Base-by-base conservation (phyloP, 2,113 vertebrate genomes). In the Ptyas mucosa region DNA sequence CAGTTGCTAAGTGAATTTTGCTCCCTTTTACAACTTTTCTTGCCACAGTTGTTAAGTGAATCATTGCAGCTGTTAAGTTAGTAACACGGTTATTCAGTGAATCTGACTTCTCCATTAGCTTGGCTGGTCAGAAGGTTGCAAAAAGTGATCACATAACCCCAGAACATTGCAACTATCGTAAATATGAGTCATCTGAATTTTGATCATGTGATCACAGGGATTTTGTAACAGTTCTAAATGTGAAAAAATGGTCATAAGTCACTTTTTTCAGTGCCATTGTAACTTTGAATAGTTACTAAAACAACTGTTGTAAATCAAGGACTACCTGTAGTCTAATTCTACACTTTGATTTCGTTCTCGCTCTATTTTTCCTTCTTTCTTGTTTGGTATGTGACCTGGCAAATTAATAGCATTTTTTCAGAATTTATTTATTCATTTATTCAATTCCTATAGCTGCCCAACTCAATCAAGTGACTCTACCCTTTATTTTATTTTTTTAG, bases 401-500 rank as follows among this genome's bases (percentile, higher is more conserved):
- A 92, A 43, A 43, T 92, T n/a, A 46, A 12, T 91, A 95, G 91
- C 26, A 92, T 9, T 88, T 52, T 93, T 10, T 51, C 89, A 57
- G n/a, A 88, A 94, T 26, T 61, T 69, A 69, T 69, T n/a, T 34
- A n/a, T 69, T 69, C 64, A 69, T 5, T n/a, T n/a, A 12, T 69
- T 69, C 64, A 15, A 15, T 69, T 69, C 64, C 64, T 69, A 69
- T 69, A 69, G 29, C 29, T 69, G 5, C 64, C 64, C 64, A 69
- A n/a, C 29, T 58, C 23, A 58, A 24, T 58, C 57, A 58, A 58
- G 0, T 58, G 57, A 58, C 57, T 34, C 29, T 75, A 18, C 52
- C 93, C 91, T 1, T 21, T 90, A 75, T 89, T 92, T 18, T 93
- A 92, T 21, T 39, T 21, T 39, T 21, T 46, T 29, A 2, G 87